Evolutionary conservation across 2,113 vertebrate species (phyloP), one percentile per base, ranked within the genome.

Genomic region (Sylvilagus bachmani): DNA sequence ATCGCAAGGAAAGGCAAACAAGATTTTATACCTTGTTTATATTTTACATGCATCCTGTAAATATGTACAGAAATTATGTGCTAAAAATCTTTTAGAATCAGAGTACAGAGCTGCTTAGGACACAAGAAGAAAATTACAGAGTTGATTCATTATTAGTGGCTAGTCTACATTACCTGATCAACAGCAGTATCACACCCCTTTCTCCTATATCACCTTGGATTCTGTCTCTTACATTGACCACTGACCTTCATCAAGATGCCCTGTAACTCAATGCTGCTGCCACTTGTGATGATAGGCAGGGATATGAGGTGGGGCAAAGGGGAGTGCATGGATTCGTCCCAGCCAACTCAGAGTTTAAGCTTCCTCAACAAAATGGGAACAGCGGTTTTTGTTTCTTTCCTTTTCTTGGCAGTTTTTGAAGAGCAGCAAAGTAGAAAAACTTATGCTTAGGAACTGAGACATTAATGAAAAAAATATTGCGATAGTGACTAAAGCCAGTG

Each of bases 21-120:
- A 44, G 44, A 44, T 44, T 44, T 44, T 44, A 44, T 44, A 44
- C 44, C 44, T 44, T 44, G 44, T 44, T 44, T 44, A 44, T 44
- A 44, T 6, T 44, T 44, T 44, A 44, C 44, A 44, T 44, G 44
- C 44, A 44, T 44, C 44, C 44, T 44, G 44, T 44, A 44, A 44
- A 44, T 44, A 44, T 6, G 44, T 44, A 44, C 44, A 44, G 44
- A 44, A 44, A 44, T 44, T 44, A 44, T 44, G 44, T 44, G 44
- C 7, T 44, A 44, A 44, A 44, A 44, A 70, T 67, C 14, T 87
- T 84, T 51, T 53, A 90, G 49, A 90, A 73, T 96, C 61, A 73
- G 19, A 89, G 10, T 21, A 22, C 49, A 69, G 62, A 81, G n/a
- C 14, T 77, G 44, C 29, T 70, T 77, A 61, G 27, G 64, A 31